Evolutionary conservation across 2,888 invertebrate species (phyloP), one percentile per base, ranked within the genome.

Genomic region (Schizotus pectinicornis): DNA sequence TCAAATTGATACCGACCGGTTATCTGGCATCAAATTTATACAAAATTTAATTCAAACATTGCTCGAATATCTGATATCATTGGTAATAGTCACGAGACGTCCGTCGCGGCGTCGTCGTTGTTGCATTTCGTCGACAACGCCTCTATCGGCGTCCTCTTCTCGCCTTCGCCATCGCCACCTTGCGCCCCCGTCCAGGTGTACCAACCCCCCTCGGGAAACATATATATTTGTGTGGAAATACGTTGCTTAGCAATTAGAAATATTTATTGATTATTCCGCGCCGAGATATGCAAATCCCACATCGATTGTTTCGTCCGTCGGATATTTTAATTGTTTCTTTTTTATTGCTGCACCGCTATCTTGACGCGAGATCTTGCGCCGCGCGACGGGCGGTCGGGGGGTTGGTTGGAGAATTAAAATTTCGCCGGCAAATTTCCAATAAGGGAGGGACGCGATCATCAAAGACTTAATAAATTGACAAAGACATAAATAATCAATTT

Each of bases 41-140:
- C 76, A 76, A 76, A 77, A 76, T 76, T 76, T 76, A 76, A 77
- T 77, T 74, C 75, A 76, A 75, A 77, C 77, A 77, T 72, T 67
- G 71, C 72, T 66, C 59, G 73, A 68, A 74, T 74, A 75, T 74
- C 74, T 73, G 75, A 77, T 76, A 75, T 76, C 75, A 77, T 76
- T 75, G 76, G 74, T 63, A 73, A 73, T 72, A 74, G 77, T 77
- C 77, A 77, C 77, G 77, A 71, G 62, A 71, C 63, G 49, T 64
- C 62, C 54, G 22, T 22, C 22, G 22, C 54, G 22, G 2, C 22
- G 22, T 2, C 22, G 22, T 22, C 22, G 22, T 22, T 22, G 56
- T 49, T 46, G 41, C 11, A 42, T 48, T 41, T 47, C 36, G 50
- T 3, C 34, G 36, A 14, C 13, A 8, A 50, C 56, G 52, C 47